Evolutionary conservation across 2,797 vertebrate genomes (phyloP).

Genomic region (Adrianichthys oophorus): DNA sequence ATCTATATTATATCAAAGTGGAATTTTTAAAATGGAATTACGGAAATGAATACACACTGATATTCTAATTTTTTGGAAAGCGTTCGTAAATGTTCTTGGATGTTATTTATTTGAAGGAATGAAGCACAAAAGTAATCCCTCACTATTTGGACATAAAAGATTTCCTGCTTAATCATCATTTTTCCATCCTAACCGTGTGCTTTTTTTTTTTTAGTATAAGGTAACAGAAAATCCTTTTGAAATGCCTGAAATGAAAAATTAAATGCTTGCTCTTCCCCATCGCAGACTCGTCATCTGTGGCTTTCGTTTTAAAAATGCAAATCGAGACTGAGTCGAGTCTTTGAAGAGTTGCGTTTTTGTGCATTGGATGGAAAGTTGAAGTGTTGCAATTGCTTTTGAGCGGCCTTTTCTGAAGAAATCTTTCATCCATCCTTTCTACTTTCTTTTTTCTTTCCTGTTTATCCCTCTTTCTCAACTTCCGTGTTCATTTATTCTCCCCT

Average conservation of each 20-base stretch:
- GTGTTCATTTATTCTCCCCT: constrained; percentile 11
- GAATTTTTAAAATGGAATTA: too few relatives aligned
- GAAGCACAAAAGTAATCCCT: constrained; percentile 1
- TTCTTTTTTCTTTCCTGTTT: constrained; percentile 17
- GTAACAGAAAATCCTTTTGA: constrained; percentile 28
- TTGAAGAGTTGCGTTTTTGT: constrained; percentile 14
- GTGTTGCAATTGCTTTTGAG: constrained; percentile 35
- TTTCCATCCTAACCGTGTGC: constrained; percentile 9
- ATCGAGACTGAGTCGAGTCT: constrained; percentile 23
- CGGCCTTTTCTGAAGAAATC: constrained; percentile 33
- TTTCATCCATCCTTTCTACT: constrained; percentile 37
- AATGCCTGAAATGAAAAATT: constrained; percentile 38
- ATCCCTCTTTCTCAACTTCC: constrained; percentile 14
- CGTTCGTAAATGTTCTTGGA: too few relatives aligned
- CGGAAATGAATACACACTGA: too few relatives aligned
- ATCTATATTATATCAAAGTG: too few relatives aligned
- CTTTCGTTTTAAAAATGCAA: constrained; percentile 32
- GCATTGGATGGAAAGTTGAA: constrained; percentile 12
- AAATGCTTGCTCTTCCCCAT: constrained; percentile 25
- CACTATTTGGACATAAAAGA: constrained; percentile 7
- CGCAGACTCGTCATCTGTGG: constrained; percentile 12
- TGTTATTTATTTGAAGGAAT: neutral
- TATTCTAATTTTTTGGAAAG: too few relatives aligned
- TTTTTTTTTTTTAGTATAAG: constrained; percentile 38
- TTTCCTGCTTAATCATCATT: constrained; percentile 13